A percentile compares a stretch with the other conserved stretches of the same genome.
Evolutionary conservation across 1,140 invertebrate genomes (phyloP).

Genomic region (Temnothorax curvispinosus): DNA sequence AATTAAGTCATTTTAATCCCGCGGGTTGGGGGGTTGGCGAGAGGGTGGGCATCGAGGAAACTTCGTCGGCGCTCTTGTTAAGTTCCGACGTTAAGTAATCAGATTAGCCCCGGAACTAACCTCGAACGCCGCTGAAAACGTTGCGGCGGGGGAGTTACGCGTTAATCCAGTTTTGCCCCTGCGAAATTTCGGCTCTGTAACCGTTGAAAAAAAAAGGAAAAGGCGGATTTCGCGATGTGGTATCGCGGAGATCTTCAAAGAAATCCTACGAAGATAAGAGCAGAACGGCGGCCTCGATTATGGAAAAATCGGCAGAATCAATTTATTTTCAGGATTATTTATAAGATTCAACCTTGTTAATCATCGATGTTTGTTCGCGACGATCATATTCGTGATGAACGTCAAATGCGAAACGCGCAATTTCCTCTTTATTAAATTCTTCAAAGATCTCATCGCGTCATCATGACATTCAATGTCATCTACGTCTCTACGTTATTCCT

Average conservation of each 20-base stretch:
- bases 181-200: slow-evolving; percentile 59
- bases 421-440: slow-evolving; percentile 26
- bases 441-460: not conserved
- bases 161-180: slow-evolving; percentile 64
- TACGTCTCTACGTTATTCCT: not conserved
- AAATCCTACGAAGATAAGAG: not conserved
- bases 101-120: slow-evolving; percentile 70
- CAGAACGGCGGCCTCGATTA: not conserved
- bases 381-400: not conserved
- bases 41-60: slow-evolving; percentile 35
- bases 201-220: slow-evolving; percentile 37
- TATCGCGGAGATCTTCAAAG: too few relatives aligned
- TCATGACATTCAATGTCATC: not conserved
- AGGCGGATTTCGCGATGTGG: slow-evolving; percentile 6
- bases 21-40: not conserved
- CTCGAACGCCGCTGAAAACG: slow-evolving; percentile 67
- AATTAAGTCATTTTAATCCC: slow-evolving; percentile 75
- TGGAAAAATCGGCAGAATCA: not conserved
- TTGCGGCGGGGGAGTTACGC: slow-evolving; percentile 46
- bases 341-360: not conserved
- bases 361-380: not conserved
- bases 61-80: slow-evolving; percentile 65
- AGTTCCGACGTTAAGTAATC: slow-evolving; percentile 72
- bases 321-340: slow-evolving; percentile 1
- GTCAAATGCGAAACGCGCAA: not conserved